Evolutionary conservation across 2,888 invertebrate genomes (phyloP), one percentile per base, ranked within the genome.

Genomic region (Reticulitermes lucifugus): DNA sequence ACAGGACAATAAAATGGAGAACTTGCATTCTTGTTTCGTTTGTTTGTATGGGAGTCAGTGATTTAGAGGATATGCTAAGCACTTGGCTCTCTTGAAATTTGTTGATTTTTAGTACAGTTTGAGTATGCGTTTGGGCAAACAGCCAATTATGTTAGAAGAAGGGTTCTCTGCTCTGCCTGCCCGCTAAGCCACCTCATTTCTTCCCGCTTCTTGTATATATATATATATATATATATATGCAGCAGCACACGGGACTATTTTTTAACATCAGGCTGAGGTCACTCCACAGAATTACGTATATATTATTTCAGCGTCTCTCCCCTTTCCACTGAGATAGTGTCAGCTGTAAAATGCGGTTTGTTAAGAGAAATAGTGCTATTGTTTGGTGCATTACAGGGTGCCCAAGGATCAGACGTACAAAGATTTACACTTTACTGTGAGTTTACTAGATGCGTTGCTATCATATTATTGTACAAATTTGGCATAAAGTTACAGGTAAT

Each of bases 1-100:
- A 65, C n/a, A 89, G 75, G 89, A 89, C 25, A 73, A 73, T 41
- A 21, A 71, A 41, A 73, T 21, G 12, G 3, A 73, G 21, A 25
- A 9, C n/a, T 25, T 14, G 46, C 51, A 25, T 35, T 43, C 21
- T 43, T 43, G 75, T 35, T 35, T n/a, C 75, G 55, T 25, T 79
- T 79, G 51, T 79, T 79, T 79, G 43, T 79, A 79, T 79, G 51
- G 51, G 43, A n/a, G 79, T 25, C n/a, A 51, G 46, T 79, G 79
- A 79, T 79, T 79, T 79, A 55, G 46, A 43, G 80, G 55, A 22
- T 35, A 80, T 41, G 80, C 80, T 41, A 29, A 60, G 60, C 60
- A 35, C 80, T 80, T 80, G 80, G 80, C 80, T 60, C 29, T 29
- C 60, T 60, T 80, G 5, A 80, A 60, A 80, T 80, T 80, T 80